These are phyloP conservation scores for Phalacrocorax brasilianus DNA, from an alignment of 2,113 vertebrate genomes.

Conservation along the genomic window DNA sequence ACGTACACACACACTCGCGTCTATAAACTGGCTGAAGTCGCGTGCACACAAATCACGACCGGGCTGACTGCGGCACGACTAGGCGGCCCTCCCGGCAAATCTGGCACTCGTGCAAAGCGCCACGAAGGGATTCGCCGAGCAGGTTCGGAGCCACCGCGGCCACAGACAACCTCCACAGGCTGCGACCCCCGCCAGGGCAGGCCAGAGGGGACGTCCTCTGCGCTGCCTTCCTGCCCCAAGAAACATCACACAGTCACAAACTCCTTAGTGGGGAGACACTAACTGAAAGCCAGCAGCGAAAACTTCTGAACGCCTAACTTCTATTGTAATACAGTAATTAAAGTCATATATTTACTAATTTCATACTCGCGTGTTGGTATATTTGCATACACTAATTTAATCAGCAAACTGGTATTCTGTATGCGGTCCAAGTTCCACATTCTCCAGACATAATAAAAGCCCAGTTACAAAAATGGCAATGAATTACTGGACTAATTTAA, in stretches of 20 bases:
- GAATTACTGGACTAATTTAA: not conserved
- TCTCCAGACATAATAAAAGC: not conserved
- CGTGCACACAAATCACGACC: accelerated
- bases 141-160: not conserved
- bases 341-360: not conserved
- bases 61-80: not conserved
- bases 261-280: accelerated
- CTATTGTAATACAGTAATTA: not conserved
- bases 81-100: not conserved
- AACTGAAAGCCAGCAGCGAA: not conserved
- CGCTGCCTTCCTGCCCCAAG: not conserved
- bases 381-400: not conserved
- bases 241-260: accelerated
- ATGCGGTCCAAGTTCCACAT: not conserved
- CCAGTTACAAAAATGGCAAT: not conserved
- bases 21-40: accelerated
- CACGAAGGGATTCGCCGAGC: not conserved
- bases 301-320: not conserved
- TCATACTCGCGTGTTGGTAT: not conserved
- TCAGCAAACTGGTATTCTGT: not conserved
- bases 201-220: accelerated
- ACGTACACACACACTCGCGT: accelerated
- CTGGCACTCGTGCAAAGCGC: not conserved
- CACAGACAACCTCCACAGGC: not conserved
- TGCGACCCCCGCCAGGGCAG: not conserved